These are phyloP conservation scores for Martes martes DNA, from an alignment of 2,113 vertebrate genomes.

Conservation along the genomic window DNA sequence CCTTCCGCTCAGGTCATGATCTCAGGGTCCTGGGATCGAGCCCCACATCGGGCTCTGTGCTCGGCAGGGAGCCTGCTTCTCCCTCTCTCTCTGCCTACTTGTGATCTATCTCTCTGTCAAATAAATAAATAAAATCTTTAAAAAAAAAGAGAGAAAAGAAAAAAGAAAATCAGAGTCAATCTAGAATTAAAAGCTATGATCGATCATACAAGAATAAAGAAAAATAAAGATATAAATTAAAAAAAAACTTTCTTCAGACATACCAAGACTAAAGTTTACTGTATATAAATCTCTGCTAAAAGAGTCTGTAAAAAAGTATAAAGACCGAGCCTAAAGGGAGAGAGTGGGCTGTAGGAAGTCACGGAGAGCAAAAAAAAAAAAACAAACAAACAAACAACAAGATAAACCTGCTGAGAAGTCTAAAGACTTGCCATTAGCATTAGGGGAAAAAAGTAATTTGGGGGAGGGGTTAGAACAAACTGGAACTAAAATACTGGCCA, in stretches of 20 bases:
- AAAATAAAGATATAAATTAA: background rate
- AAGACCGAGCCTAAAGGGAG: background rate
- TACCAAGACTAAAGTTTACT: background rate
- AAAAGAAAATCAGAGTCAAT: background rate
- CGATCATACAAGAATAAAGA: background rate
- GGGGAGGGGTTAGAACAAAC: background rate
- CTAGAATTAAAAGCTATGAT: background rate
- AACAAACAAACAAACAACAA: too few species aligned
- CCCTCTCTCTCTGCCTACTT: too few species aligned
- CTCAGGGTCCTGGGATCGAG: too few species aligned
- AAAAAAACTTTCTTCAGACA: background rate
- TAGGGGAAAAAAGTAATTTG: background rate
- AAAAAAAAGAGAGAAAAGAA: background rate
- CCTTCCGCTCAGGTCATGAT: too few species aligned
- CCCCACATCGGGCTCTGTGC: too few species aligned
- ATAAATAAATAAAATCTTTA: background rate
- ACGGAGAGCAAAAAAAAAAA: background rate
- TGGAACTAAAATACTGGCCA: background rate
- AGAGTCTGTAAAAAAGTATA: background rate
- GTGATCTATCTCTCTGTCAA: too few species aligned
- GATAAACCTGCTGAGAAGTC: background rate
- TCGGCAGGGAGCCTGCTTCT: too few species aligned
- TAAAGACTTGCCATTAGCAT: background rate
- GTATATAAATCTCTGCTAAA: background rate
- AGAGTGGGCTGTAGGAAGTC: background rate